phyloP scores from a whole-genome alignment of 2,888 invertebrate genomes.

The Disparrhopalites patrizii region DNA sequence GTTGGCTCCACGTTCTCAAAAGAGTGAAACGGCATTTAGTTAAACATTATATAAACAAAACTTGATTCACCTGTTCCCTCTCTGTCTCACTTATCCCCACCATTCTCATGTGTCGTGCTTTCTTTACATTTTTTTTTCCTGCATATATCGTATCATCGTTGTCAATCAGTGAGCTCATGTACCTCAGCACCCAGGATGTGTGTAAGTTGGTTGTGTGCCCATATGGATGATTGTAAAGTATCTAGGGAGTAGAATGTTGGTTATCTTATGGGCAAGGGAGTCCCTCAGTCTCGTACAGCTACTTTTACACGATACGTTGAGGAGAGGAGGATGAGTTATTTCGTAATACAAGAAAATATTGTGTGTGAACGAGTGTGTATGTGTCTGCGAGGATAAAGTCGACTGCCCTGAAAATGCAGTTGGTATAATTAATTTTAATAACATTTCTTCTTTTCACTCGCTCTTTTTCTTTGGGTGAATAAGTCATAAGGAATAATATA shows the following conservation, averaged over 20 bases:
- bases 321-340: conserved; percentile 16
- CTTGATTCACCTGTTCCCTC: conserved; percentile 26
- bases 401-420: conserved; percentile 6
- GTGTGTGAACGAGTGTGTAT: too few species aligned
- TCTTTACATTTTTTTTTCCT: background rate
- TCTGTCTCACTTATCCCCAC: too few species aligned
- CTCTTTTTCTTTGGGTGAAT: background rate
- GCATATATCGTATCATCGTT: too few species aligned
- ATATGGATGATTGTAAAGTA: background rate
- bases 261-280: too few species aligned
- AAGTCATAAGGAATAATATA: too few species aligned
- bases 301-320: background rate
- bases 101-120: too few species aligned
- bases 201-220: too few species aligned
- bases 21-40: conserved; percentile 16
- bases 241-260: background rate
- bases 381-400: conserved; percentile 23
- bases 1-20: background rate
- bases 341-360: conserved; percentile 27
- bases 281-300: background rate
- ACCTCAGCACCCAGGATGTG: too few species aligned
- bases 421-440: background rate
- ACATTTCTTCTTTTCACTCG: background rate
- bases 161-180: too few species aligned
- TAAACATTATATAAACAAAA: conserved; percentile 28